Base-by-base conservation (phyloP, 2,113 vertebrate genomes). In the Lophura nycthemera region DNA sequence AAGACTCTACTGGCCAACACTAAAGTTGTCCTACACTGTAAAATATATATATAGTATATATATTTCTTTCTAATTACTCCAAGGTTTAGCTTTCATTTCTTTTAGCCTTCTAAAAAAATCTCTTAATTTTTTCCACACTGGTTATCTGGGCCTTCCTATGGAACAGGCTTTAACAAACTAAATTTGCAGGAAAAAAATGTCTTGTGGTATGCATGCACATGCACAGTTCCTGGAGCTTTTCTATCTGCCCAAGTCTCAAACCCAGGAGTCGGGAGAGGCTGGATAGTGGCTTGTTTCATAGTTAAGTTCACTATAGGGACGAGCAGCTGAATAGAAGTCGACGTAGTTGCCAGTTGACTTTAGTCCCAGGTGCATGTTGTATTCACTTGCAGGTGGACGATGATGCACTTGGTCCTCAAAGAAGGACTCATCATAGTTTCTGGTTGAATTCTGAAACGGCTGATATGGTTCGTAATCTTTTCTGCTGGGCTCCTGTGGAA, bases 271-370 rank as follows among this genome's bases (percentile, higher is more conserved):
- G 65, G 99, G 99, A 38, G 99, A 99, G 97, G 99, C 99, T 65
- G 99, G 99, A 97, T 99, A 99, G 98, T 99, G 99, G 98, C 99
- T 99, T 97, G 99, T 99, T 98, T 99, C 99, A 97, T 99, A 99
- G 98, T 99, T 99, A 97, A 99, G 99, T 99, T 99, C 99, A 85
- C 99, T 99, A 98, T 99, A 99, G 92, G 99, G 99, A 95, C 99
- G 99, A 97, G 99, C 99, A 61, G 99, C 99, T 7, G 99, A 99
- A 97, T 99, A 99, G 98, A 99, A 99, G 98, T 99, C 99, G 87
- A 99, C 99, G 15, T 99, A 99, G 97, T 99, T 99, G 96, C 99
- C 99, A 6, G 99, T 99, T 97, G 99, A 99, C 98, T 99, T 99
- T 96, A 99, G 98, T 97, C 99, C 99, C 98, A 99, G 98, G 95